These are phyloP conservation scores for Siphonodentalium dalli DNA, from an alignment of 2,888 invertebrate genomes.

Conservation along the genomic window DNA sequence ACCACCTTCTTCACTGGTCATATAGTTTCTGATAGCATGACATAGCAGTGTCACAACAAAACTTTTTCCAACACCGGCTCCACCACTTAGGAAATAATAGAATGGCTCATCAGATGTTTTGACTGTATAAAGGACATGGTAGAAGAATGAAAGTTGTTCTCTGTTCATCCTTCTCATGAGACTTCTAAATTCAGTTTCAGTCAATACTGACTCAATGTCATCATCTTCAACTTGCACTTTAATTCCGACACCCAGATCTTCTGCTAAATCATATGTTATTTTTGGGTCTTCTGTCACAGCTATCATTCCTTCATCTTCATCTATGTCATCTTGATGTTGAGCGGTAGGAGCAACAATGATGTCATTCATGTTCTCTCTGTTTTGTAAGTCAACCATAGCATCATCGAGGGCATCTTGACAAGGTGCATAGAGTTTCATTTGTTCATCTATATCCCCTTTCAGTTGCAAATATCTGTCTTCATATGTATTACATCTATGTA, in stretches of 20 bases:
- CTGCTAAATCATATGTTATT: conserved; percentile 13
- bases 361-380: too few relatives aligned
- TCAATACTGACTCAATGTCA: conserved; percentile 3
- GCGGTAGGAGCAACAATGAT: conserved; percentile 17
- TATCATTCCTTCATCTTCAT: conserved; percentile 3
- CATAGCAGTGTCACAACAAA: conserved; percentile 17
- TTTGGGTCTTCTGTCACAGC: not conserved
- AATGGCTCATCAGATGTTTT: conserved; percentile 24
- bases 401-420: too few relatives aligned
- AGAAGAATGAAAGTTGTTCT: conserved; percentile 23
- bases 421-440: too few relatives aligned
- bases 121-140: conserved; percentile 16
- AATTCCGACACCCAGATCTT: conserved; percentile 19
- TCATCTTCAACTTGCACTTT: conserved; percentile 13
- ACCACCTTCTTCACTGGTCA: too few relatives aligned
- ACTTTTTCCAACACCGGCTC: conserved; percentile 34
- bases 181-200: conserved; percentile 17
- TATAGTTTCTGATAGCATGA: too few relatives aligned
- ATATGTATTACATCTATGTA: not conserved
- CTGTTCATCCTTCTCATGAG: conserved; percentile 20
- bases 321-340: conserved; percentile 14
- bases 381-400: too few relatives aligned
- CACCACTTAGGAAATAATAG: conserved; percentile 29
- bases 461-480: too few relatives aligned
- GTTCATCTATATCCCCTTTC: not conserved